Conservation (phyloP, 2,113 vertebrate genomes). For the Poeciliopsis retropinna region DNA sequence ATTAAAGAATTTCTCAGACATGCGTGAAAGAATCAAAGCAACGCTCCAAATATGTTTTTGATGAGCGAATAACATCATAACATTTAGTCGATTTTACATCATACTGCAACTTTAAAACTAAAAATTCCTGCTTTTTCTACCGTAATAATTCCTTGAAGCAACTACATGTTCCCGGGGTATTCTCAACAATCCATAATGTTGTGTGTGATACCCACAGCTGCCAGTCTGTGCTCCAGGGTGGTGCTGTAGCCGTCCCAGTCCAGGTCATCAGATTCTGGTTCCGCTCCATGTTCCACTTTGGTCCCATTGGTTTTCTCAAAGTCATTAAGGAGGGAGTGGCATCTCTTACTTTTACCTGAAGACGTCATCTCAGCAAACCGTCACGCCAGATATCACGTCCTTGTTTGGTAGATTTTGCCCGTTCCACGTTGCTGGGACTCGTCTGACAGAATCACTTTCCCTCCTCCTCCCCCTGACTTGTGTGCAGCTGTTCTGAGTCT, state of each 20-base stretch:
- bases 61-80: neutral
- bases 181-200: neutral
- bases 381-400: neutral
- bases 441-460: constrained; percentile 1
- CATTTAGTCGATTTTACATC: too few relatives aligned
- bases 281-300: constrained; percentile 65
- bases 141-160: neutral
- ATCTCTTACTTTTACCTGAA: constrained; percentile 18
- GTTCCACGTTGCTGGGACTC: constrained; percentile 9
- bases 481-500: constrained; percentile 39
- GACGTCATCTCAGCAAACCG: constrained; percentile 46
- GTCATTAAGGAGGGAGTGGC: constrained; percentile 58
- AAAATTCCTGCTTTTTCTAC: neutral
- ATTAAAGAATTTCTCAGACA: too few relatives aligned
- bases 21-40: too few relatives aligned
- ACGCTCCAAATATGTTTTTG: neutral
- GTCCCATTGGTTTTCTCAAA: constrained; percentile 58
- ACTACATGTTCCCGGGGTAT: neutral
- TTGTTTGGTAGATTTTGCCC: constrained; percentile 11
- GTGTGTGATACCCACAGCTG: constrained; percentile 70
- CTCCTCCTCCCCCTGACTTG: neutral
- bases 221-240: constrained; percentile 74
- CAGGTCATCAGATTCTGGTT: constrained; percentile 79
- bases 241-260: constrained; percentile 82
- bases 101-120: neutral